phyloP scores from a whole-genome alignment of 2,888 invertebrate species.

The Chironomus tentans region DNA sequence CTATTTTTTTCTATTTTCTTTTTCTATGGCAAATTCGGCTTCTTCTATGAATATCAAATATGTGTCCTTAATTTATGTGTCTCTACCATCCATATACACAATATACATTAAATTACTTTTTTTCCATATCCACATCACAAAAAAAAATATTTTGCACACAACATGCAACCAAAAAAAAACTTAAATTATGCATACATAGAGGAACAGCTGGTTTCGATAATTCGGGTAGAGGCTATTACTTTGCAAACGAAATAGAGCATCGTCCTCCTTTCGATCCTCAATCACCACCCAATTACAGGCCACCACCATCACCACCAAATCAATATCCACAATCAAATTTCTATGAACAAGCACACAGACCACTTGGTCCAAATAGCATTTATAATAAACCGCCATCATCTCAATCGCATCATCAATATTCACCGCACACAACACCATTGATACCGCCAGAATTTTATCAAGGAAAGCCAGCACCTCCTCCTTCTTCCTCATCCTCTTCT shows the following conservation, averaged over 20 bases:
- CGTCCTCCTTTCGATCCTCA: constrained; percentile 25
- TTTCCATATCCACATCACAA: background rate
- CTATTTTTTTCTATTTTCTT: background rate
- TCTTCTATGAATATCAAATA: background rate
- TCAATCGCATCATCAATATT: constrained; percentile 27
- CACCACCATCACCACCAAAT: background rate
- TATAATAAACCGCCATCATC: constrained; percentile 27
- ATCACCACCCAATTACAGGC: constrained; percentile 24
- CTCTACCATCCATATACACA: background rate
- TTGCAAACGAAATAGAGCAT: constrained; percentile 39
- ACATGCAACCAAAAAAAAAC: background rate
- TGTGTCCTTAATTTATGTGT: background rate
- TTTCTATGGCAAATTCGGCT: background rate
- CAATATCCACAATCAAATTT: constrained; percentile 29
- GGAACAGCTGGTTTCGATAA: constrained; percentile 56
- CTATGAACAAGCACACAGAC: constrained; percentile 28
- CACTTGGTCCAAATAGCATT: background rate
- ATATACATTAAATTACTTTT: background rate
- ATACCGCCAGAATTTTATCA: constrained; percentile 16
- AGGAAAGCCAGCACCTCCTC: constrained; percentile 27
- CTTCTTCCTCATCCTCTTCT: background rate
- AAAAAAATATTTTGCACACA: no score
- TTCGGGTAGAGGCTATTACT: constrained; percentile 54
- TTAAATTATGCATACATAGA: constrained; percentile 34
- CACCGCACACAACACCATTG: background rate